phyloP scores from a whole-genome alignment of 1,140 invertebrate species.

The Aphaenogaster floridana region DNA sequence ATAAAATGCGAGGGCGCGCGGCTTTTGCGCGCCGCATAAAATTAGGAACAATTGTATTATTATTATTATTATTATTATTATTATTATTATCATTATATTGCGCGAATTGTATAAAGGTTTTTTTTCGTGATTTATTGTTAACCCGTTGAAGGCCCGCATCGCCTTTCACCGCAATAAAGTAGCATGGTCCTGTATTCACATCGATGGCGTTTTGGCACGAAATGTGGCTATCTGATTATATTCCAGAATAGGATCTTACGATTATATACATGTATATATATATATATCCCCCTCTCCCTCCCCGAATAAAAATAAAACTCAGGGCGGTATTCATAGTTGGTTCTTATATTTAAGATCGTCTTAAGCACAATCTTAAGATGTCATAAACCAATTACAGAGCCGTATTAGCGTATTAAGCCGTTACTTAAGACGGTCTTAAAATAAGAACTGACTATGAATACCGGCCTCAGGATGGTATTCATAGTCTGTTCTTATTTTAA shows the following conservation, averaged over 20 bases:
- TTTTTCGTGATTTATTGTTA: slow-evolving; percentile 35
- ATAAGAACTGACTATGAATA: no score
- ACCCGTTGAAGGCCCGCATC: slow-evolving; percentile 26
- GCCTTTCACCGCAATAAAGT: slow-evolving; percentile 40
- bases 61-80: slow-evolving; percentile 3
- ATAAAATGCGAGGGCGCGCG: not conserved
- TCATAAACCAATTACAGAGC: no score
- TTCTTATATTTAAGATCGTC: no score
- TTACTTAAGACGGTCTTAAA: no score
- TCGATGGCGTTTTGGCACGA: not conserved
- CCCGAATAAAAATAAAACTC: not conserved
- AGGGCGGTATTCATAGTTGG: no score
- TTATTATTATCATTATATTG: slow-evolving; percentile 4
- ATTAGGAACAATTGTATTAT: slow-evolving; percentile 67
- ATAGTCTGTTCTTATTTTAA: no score
- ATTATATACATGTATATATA: slow-evolving; percentile 22
- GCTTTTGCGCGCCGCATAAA: slow-evolving; percentile 37
- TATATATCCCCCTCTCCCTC: not conserved
- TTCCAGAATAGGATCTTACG: slow-evolving; percentile 2
- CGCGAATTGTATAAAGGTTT: slow-evolving; percentile 67
- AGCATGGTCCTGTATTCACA: slow-evolving; percentile 25
- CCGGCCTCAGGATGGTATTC: no score
- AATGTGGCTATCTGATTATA: slow-evolving; percentile 26
- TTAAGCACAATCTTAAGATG: no score
- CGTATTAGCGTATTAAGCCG: no score